Percentiles rank a stretch among this genome's conserved stretches.
These are phyloP conservation scores for Tetramorium simillimum DNA, from an alignment of 1,140 invertebrate genomes.

Conservation along the genomic window DNA sequence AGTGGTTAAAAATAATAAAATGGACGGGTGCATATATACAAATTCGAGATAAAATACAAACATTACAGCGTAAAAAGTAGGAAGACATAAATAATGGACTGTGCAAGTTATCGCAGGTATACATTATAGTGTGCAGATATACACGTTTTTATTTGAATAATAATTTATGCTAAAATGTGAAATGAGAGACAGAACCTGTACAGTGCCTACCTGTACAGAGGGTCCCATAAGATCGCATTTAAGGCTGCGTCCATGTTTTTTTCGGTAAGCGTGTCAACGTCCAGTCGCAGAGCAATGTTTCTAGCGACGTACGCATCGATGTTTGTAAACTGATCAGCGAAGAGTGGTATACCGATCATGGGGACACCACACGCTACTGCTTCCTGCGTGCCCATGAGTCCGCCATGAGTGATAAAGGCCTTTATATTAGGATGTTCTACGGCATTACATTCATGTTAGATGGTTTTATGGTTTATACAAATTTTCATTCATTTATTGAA, in stretches of 20 bases:
- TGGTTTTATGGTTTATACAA: neutral
- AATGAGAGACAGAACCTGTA: neutral
- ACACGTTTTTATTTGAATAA: neutral
- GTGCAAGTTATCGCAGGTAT: neutral
- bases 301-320: slow-evolving; percentile 76
- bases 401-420: slow-evolving; percentile 91
- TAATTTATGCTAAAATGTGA: neutral
- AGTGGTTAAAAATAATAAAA: neutral
- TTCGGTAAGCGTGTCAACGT: slow-evolving; percentile 73
- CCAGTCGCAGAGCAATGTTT: slow-evolving; percentile 78
- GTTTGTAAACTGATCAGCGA: slow-evolving; percentile 89
- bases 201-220: slow-evolving; percentile 75
- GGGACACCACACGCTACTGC: slow-evolving; percentile 91
- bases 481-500: too few relatives aligned
- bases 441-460: neutral
- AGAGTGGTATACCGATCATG: slow-evolving; percentile 90
- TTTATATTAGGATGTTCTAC: slow-evolving; percentile 81
- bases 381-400: slow-evolving; percentile 91
- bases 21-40: neutral
- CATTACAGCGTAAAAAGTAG: neutral
- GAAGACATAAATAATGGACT: neutral
- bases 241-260: slow-evolving; percentile 77
- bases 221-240: slow-evolving; percentile 75
- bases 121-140: neutral
- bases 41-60: neutral